These are phyloP conservation scores for Parnassius orleans DNA, from an alignment of 2,888 invertebrate species.

Conservation along the genomic window DNA sequence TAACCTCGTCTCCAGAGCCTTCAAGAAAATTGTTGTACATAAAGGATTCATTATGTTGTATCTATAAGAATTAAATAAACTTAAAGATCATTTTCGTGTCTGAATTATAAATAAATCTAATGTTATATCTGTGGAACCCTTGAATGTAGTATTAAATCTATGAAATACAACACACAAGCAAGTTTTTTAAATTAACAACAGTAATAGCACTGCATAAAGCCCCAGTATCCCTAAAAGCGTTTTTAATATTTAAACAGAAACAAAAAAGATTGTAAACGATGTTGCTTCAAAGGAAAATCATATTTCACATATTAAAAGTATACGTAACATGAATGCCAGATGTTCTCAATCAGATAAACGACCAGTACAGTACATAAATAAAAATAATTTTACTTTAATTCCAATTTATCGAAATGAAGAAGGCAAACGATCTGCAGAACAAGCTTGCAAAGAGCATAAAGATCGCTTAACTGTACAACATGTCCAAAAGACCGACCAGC, in stretches of 20 bases:
- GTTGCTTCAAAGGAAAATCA: slow-evolving; percentile 1
- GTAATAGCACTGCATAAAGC: no score
- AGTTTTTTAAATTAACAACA: no score
- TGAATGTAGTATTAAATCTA: no score
- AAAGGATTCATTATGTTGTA: neutral
- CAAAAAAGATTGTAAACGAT: neutral
- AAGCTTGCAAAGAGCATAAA: slow-evolving; percentile 8
- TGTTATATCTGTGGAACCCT: no score
- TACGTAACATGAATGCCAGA: slow-evolving; percentile 7
- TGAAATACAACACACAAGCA: no score
- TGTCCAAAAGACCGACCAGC: slow-evolving; percentile 23
- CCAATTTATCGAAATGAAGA: slow-evolving; percentile 19
- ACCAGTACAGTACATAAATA: slow-evolving; percentile 6
- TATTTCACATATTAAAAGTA: slow-evolving; percentile 6
- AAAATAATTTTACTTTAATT: slow-evolving; percentile 16
- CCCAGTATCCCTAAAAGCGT: no score
- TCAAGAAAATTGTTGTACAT: slow-evolving; percentile 11
- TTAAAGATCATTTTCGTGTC: no score
- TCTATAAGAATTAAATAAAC: neutral
- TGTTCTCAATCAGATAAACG: slow-evolving; percentile 15
- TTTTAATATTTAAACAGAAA: no score
- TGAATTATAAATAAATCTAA: no score
- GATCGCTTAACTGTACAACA: slow-evolving; percentile 29
- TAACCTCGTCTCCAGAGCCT: slow-evolving; percentile 18
- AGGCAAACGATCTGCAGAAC: slow-evolving; percentile 8